These are phyloP conservation scores for Lasius platythorax DNA, from an alignment of 2,888 invertebrate species.

Conservation along the genomic window DNA sequence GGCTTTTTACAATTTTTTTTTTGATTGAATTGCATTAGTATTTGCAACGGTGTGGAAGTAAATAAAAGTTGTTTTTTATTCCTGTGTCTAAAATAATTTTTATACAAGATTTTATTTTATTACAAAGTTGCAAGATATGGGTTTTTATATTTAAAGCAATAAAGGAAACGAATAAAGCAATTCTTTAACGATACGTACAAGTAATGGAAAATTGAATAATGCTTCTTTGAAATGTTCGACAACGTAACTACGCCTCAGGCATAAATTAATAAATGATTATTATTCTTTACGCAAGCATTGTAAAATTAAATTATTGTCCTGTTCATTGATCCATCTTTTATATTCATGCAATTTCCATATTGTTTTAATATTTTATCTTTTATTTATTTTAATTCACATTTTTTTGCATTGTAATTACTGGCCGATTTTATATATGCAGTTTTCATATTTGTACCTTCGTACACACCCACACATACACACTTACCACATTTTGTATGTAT, in stretches of 20 bases:
- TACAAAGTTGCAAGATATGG: background rate
- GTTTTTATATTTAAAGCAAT: background rate
- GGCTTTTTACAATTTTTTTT: background rate
- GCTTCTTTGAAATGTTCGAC: background rate
- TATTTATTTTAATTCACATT: background rate
- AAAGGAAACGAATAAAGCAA: background rate
- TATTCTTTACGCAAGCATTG: background rate
- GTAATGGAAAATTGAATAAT: background rate
- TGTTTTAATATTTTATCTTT: constrained; percentile 1
- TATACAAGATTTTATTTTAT: background rate
- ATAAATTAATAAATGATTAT: background rate
- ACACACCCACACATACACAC: background rate
- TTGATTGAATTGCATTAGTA: background rate
- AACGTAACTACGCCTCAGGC: background rate
- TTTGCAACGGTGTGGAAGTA: background rate
- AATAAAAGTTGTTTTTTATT: background rate
- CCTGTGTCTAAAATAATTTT: background rate
- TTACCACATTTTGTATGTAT: background rate
- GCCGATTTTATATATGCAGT: background rate
- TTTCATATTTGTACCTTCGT: background rate
- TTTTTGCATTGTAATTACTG: background rate
- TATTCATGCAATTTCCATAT: background rate
- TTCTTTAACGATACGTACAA: constrained; percentile 1
- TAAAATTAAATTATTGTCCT: background rate
- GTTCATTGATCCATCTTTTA: background rate